A percentile compares a stretch with the other conserved stretches of the same genome.
These are phyloP conservation scores for Sebastiscus albofasciatus DNA, from an alignment of 2,797 vertebrate genomes.

Conservation along the genomic window DNA sequence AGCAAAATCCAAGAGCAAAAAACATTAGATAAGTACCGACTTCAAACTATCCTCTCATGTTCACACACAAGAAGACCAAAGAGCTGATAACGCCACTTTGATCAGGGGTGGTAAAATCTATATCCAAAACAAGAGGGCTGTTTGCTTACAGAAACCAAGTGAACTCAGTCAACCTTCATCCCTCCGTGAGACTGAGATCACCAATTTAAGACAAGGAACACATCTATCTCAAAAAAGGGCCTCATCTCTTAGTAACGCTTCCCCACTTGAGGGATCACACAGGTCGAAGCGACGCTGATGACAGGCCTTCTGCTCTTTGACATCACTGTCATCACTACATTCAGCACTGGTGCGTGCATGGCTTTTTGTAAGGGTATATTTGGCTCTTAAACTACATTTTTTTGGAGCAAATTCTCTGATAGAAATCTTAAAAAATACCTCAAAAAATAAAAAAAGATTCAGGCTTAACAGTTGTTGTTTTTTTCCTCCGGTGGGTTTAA, in stretches of 20 bases:
- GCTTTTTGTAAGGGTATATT: background rate
- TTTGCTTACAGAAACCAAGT: slow-evolving; percentile 53
- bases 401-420: background rate
- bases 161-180: slow-evolving; percentile 50
- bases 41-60: slow-evolving; percentile 21
- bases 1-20: background rate
- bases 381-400: background rate
- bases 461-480: background rate
- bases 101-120: slow-evolving; percentile 58
- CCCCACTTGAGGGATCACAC: slow-evolving; percentile 53
- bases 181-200: slow-evolving; percentile 36
- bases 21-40: background rate
- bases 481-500: slow-evolving; percentile 15
- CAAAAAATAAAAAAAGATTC: background rate
- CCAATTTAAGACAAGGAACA: slow-evolving; percentile 36
- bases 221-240: slow-evolving; percentile 45
- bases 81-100: slow-evolving; percentile 58
- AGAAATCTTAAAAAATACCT: background rate
- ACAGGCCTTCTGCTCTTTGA: slow-evolving; percentile 61
- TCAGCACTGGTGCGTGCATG: background rate
- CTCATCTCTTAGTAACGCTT: slow-evolving; percentile 49
- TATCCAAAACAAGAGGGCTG: slow-evolving; percentile 55
- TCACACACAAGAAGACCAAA: slow-evolving; percentile 37
- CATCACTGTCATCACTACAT: slow-evolving; percentile 45
- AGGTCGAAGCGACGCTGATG: slow-evolving; percentile 61